Evolutionary conservation across 2,888 invertebrate genomes (phyloP).

Genomic region (Diloba caeruleocephala): DNA sequence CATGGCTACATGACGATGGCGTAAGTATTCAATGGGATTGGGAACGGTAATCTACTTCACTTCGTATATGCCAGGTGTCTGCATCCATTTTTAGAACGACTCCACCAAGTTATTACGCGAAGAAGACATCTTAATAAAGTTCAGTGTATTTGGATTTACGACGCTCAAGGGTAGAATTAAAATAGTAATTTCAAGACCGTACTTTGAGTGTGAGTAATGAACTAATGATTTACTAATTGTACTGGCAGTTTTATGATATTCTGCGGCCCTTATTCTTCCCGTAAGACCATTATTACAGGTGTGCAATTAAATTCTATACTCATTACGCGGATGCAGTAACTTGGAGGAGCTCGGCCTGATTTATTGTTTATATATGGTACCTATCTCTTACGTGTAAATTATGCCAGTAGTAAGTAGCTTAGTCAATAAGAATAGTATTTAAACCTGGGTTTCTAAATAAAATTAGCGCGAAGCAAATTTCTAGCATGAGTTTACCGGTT

Average conservation of each 20-base stretch:
- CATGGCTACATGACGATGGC: conserved; percentile 55
- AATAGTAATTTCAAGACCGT: conserved; percentile 22
- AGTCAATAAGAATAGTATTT: conserved; percentile 13
- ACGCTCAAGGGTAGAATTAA: conserved; percentile 32
- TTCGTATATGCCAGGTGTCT: conserved; percentile 44
- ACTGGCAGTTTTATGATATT: conserved; percentile 41
- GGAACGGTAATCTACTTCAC: conserved; percentile 57
- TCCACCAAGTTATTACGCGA: conserved; percentile 13
- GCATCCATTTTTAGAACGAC: conserved; percentile 33
- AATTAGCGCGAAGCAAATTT: too few relatives aligned
- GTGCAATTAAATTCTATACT: conserved; percentile 54
- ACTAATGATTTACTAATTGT: conserved; percentile 47
- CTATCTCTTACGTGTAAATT: conserved; percentile 16
- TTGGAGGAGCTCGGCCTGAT: conserved; percentile 36
- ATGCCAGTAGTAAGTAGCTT: conserved; percentile 19
- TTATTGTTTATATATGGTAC: conserved; percentile 40
- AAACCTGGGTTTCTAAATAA: not conserved
- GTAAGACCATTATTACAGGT: conserved; percentile 46
- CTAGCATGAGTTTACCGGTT: too few relatives aligned
- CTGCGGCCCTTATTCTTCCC: conserved; percentile 42
- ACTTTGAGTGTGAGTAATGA: conserved; percentile 17
- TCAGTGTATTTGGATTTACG: conserved; percentile 29
- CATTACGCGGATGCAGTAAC: conserved; percentile 47
- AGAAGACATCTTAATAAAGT: conserved; percentile 33
- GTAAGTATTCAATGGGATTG: conserved; percentile 61